Base-by-base conservation (phyloP, 2,113 vertebrate genomes). In the Pomatorhinus ruficollis region DNA sequence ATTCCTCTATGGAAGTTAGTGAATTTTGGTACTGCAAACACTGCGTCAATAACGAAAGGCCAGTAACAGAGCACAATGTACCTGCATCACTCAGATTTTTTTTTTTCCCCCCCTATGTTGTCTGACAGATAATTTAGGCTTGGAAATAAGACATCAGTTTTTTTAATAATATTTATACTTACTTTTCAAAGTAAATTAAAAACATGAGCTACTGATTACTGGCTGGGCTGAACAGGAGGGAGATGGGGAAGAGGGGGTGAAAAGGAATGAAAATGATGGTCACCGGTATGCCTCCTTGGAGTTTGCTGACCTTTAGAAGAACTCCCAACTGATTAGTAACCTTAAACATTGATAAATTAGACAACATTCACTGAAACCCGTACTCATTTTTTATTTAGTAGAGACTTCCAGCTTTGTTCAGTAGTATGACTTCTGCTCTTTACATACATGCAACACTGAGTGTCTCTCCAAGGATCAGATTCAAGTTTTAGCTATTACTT, bases 381-480 rank as follows among this genome's bases (percentile, higher is more conserved):
- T 59, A 83, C 75, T 97, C 89, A 96, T 96, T 88, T 97, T 95
- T 97, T 91, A 97, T 97, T 97, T 84, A 81, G 27, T 53, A 60
- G 60, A 66, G 77, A 91, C 44, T 83, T 89, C 63, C 77, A 92
- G 80, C 54, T 95, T 94, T 78, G 80, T 94, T 96, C 85, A 91
- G 44, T 83, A 79, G 75, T 78, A 59, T 85, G 76, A 92, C 57
- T 92, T 90, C 68, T 59, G 64, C 50, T 95, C 10, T 53, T 96
- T 78, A 44, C 59, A 68, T 33, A 60, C 23, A 54, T 60, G 25
- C 39, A 93, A 65, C 61, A 78, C 52, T 35, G 54, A 87, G 69
- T 79, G 44, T 69, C 69, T 78, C 78, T 87, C 85, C 71, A 84
- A 93, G 83, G 65, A 83, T 72, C 40, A 85, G 33, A 80, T 47